Percentiles rank a stretch among this genome's conserved stretches.
These are phyloP conservation scores for Menura novaehollandiae DNA, from an alignment of 2,113 vertebrate species.

Conservation along the genomic window DNA sequence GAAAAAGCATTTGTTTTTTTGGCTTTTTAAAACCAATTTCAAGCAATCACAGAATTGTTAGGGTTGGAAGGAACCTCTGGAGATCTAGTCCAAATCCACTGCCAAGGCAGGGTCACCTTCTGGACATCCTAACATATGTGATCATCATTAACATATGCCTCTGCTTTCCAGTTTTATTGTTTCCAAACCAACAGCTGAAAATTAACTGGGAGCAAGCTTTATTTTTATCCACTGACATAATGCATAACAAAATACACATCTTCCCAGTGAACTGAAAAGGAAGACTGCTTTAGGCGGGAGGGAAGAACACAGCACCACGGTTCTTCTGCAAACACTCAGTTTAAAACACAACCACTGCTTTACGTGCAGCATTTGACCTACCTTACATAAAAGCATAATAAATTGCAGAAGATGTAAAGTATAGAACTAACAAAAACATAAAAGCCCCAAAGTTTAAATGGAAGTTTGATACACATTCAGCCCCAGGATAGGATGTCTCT, in stretches of 20 bases:
- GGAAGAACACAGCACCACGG: rapidly evolving
- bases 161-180: background rate
- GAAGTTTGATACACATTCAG: background rate
- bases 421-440: background rate
- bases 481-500: background rate
- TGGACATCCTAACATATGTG: rapidly evolving
- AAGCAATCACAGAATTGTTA: background rate
- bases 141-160: background rate
- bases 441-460: background rate
- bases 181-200: background rate
- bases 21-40: background rate
- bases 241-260: background rate
- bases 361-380: background rate
- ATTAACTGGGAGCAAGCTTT: background rate
- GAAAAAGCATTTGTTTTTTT: background rate
- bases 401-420: background rate
- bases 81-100: background rate
- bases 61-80: background rate
- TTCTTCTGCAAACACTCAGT: background rate
- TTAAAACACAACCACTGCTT: background rate
- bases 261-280: background rate
- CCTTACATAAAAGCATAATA: background rate
- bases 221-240: background rate
- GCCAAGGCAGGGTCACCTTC: background rate
- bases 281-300: background rate